Conservation (phyloP, 1,140 invertebrate species). For the Drosophila sechellia region DNA sequence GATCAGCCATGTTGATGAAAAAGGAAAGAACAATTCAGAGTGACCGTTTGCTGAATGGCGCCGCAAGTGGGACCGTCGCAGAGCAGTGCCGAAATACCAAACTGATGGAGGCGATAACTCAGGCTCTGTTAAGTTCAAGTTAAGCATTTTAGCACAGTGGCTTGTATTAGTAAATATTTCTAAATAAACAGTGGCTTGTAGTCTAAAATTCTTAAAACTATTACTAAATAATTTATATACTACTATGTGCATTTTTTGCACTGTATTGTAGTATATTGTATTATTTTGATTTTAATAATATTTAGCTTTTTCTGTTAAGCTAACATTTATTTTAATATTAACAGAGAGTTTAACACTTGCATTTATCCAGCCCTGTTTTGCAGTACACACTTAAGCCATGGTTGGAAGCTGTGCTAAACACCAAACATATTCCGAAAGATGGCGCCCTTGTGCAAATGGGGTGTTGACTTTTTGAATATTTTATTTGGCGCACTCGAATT, state of each 20-base stretch:
- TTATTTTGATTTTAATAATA: too few species aligned
- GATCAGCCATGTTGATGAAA: slow-evolving; percentile 85
- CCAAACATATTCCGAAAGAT: neutral
- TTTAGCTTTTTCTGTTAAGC: too few species aligned
- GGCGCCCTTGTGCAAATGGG: neutral
- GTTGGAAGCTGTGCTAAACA: neutral
- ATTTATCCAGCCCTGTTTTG: neutral
- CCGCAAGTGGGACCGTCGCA: neutral
- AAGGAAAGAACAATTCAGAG: slow-evolving; percentile 69
- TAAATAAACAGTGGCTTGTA: neutral
- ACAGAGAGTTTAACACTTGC: neutral
- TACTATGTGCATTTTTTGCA: too few species aligned
- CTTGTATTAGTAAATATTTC: too few species aligned
- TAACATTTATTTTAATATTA: neutral
- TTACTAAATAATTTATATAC: too few species aligned
- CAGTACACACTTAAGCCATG: neutral
- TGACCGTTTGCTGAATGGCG: slow-evolving; percentile 1
- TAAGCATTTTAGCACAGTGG: too few species aligned
- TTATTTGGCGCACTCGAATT: slow-evolving; percentile 37
- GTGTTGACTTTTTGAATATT: slow-evolving; percentile 9
- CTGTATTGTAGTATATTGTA: too few species aligned
- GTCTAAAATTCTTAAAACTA: too few species aligned
- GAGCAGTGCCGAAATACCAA: neutral
- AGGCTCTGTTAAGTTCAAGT: neutral
- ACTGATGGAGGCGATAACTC: neutral